Evolutionary conservation across 2,797 vertebrate genomes (phyloP).

Genomic region (Odontamblyopus lacepedii): DNA sequence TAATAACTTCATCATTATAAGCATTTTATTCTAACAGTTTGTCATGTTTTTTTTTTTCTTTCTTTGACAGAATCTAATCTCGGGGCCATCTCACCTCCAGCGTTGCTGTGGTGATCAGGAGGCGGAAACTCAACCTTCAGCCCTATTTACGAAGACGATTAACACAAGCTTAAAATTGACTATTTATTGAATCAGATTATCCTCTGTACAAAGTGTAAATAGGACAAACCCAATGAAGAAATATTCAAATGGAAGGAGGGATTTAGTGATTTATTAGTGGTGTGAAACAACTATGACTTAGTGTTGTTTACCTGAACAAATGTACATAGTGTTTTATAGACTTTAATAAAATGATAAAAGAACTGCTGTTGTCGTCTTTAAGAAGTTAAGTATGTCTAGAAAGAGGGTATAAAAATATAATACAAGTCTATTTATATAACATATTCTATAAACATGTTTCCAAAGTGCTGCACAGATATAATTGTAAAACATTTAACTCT

Average conservation of each 20-base stretch:
- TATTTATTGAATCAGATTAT: conserved; percentile 18
- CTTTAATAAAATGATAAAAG: neutral
- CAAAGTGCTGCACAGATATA: too few species aligned
- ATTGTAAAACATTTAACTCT: too few species aligned
- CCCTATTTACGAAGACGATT: conserved; percentile 1
- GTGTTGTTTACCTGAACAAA: neutral
- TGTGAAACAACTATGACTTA: neutral
- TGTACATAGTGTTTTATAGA: conserved; percentile 8
- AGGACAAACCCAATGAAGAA: neutral
- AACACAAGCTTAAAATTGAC: neutral
- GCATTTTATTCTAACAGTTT: too few species aligned
- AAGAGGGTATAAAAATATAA: neutral
- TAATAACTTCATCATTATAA: too few species aligned
- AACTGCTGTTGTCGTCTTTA: neutral
- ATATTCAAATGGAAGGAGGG: neutral
- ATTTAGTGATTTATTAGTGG: neutral
- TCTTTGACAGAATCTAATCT: conserved; percentile 31
- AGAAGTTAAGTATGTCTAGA: neutral
- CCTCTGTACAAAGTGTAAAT: neutral
- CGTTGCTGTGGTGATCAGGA: conserved; percentile 1
- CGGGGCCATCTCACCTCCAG: conserved; percentile 1
- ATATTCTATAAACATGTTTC: too few species aligned
- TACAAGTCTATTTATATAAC: too few species aligned
- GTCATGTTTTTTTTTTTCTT: too few species aligned
- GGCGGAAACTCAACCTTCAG: neutral